Base-by-base conservation (phyloP, 2,888 invertebrate species). In the Apotomis betuletana region DNA sequence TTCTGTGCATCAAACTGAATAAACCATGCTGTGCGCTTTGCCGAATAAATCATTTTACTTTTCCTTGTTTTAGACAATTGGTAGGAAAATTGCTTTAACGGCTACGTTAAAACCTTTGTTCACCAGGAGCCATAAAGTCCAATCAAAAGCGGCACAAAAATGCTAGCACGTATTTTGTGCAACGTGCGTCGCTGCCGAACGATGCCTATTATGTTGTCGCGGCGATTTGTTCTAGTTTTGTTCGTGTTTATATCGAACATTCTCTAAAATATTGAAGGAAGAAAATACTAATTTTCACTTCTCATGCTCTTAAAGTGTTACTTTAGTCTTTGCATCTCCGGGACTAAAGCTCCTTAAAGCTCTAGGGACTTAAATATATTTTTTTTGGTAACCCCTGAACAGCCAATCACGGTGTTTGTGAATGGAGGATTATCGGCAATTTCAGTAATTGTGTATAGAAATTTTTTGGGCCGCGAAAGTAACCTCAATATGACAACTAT, bases 111-210 rank as follows among this genome's bases (percentile, higher is more conserved):
- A 49, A 10, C 64, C 36, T 59, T 70, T 60, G 70, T 70, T 60
- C 65, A 46, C 70, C 13, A 67, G 59, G 65, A 41, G 70, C 71
- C 60, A 67, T 71, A 71, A 71, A 67, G 61, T 61, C 55, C 67
- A 71, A 71, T 71, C 71, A 71, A 61, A 57, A 55, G 41, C 51
- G 13, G 68, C 49, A 36, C 72, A 67, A 72, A 68, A 72, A 68
- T 72, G 63, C 61, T 67, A 55, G 63, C 72, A 72, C 72, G 72
- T 72, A 72, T 72, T 68, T 68, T 68, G 67, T 68, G 62, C 67
- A 72, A 72, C 72, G 72, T 72, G 72, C 62, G 52, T 15, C 15
- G 72, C 62, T 58, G 36, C 15, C 54, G 67, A 72, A 72, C 72
- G 63, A 59, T 38, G 44, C 38, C 58, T 52, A 57, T 68, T 68